Conservation (phyloP, 2,797 vertebrate genomes). For the Pteropus rufus region DNA sequence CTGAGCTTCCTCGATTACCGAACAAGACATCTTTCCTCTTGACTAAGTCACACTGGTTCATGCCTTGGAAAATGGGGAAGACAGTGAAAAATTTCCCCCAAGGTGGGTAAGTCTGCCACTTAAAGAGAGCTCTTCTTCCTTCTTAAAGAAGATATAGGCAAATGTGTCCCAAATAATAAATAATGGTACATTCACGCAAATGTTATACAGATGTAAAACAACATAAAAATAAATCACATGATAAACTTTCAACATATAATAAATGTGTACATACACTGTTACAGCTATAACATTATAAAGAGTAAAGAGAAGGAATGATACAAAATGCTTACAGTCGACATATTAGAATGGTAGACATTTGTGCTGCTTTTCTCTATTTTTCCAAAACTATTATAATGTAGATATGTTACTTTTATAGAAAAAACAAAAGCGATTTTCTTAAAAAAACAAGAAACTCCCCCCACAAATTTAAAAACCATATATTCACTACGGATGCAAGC, state of each 20-base stretch:
- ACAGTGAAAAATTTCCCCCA: not conserved
- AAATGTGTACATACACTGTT: not conserved
- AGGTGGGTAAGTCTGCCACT: not conserved
- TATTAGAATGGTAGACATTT: not conserved
- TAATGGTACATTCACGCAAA: constrained; percentile 28
- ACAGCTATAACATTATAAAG: not conserved
- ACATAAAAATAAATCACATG: not conserved
- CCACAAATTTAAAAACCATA: not conserved
- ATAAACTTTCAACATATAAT: not conserved
- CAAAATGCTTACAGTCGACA: not conserved
- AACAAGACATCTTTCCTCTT: not conserved
- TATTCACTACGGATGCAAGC: not conserved
- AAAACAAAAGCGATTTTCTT: not conserved
- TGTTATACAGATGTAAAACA: not conserved
- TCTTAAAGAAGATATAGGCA: not conserved
- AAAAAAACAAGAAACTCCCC: not conserved
- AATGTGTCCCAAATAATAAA: not conserved
- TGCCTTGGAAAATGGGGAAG: not conserved
- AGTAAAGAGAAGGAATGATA: not conserved
- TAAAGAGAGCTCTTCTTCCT: not conserved
- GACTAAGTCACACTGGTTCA: not conserved
- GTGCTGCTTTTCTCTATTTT: not conserved
- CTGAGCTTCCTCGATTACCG: not conserved
- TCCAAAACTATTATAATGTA: not conserved
- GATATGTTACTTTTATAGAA: not conserved